Percentiles rank a stretch among this genome's conserved stretches.
phyloP scores from a whole-genome alignment of 2,797 vertebrate species.

The Xiphorhynchus erythropygius region DNA sequence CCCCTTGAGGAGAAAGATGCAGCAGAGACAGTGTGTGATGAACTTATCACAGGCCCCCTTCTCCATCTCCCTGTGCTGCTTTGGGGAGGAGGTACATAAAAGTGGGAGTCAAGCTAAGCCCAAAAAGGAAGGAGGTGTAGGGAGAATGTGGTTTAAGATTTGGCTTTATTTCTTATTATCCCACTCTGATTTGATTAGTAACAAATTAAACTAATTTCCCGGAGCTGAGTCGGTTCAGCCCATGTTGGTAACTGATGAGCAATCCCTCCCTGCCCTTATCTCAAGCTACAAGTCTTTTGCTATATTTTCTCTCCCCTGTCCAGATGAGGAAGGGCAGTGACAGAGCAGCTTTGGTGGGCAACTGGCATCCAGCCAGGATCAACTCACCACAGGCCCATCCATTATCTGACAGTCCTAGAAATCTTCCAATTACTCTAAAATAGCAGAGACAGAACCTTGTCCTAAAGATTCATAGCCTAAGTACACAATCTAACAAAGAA shows the following conservation, averaged over 20 bases:
- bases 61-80: not conserved
- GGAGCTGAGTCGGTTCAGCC: not conserved
- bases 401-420: not conserved
- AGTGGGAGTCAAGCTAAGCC: not conserved
- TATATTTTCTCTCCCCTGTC: not conserved
- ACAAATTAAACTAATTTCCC: not conserved
- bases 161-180: not conserved
- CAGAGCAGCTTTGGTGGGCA: not conserved
- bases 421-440: not conserved
- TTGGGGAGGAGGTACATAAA: not conserved
- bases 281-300: not conserved
- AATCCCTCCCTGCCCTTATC: not conserved
- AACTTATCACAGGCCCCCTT: not conserved
- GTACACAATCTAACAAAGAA: not conserved
- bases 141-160: not conserved
- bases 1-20: not conserved
- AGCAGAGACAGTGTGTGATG: fast-evolving
- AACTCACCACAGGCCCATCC: not conserved
- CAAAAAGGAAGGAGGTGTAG: not conserved
- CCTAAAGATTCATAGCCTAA: not conserved
- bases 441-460: not conserved
- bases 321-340: not conserved
- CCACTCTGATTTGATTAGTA: not conserved
- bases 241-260: not conserved
- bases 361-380: not conserved